Conservation (phyloP, 2,113 vertebrate species). For the Dicrurus megarhynchus region DNA sequence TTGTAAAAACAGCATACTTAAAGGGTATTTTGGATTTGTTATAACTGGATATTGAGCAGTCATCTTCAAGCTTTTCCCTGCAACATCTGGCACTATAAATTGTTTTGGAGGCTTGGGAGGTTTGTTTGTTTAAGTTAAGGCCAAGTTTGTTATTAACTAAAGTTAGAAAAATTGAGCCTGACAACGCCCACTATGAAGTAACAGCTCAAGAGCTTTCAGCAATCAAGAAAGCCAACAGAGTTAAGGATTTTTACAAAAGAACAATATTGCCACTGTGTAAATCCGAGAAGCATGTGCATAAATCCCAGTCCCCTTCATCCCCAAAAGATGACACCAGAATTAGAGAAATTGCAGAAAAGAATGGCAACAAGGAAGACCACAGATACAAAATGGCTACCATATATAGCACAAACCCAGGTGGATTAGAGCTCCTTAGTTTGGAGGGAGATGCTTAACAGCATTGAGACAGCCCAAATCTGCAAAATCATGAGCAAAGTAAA, state of each 20-base stretch:
- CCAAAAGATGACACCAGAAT: neutral
- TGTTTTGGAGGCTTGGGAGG: neutral
- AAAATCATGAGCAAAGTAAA: neutral
- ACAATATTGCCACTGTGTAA: neutral
- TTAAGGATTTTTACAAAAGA: neutral
- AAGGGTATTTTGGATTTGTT: neutral
- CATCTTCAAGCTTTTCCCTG: neutral
- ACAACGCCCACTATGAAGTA: neutral
- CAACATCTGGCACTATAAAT: neutral
- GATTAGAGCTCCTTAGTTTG: neutral
- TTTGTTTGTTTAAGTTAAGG: neutral
- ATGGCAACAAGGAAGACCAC: neutral
- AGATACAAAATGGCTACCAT: neutral
- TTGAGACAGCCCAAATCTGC: neutral
- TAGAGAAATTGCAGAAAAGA: neutral
- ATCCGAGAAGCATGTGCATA: neutral
- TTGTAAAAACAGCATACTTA: neutral
- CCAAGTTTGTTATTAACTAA: neutral
- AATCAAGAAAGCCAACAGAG: neutral
- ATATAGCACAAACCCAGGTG: neutral
- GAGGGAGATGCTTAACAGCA: neutral
- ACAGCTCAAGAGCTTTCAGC: neutral
- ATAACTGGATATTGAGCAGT: neutral
- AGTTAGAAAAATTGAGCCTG: neutral
- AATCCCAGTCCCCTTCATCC: neutral